A percentile compares a stretch with the other conserved stretches of the same genome.
Conservation (phyloP, 2,797 vertebrate genomes). For the Podarcis lilfordi region DNA sequence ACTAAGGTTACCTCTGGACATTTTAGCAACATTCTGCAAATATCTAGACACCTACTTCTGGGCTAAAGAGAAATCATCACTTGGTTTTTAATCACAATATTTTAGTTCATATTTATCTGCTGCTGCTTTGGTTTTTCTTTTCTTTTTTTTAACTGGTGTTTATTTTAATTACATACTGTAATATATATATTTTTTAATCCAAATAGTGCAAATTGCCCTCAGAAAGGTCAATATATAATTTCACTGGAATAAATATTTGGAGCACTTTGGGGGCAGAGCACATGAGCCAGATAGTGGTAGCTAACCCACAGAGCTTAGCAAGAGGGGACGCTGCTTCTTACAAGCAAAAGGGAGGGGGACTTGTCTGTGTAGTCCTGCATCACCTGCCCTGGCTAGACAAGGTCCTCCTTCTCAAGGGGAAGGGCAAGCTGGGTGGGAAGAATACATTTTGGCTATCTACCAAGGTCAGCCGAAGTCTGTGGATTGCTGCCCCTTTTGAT, state of each 20-base stretch:
- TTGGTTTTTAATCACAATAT: background rate
- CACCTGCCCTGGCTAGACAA: background rate
- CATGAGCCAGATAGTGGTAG: background rate
- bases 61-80: background rate
- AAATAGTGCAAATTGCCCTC: background rate
- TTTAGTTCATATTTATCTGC: background rate
- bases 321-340: background rate
- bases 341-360: too few relatives aligned
- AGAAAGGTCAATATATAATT: background rate
- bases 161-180: background rate
- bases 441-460: background rate
- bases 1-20: rapidly evolving
- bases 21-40: too few relatives aligned
- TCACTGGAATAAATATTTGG: background rate
- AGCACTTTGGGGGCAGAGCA: background rate
- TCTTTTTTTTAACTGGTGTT: background rate
- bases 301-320: background rate
- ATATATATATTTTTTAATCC: background rate
- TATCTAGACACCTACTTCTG: background rate
- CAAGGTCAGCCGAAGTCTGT: too few relatives aligned
- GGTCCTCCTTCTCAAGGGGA: too few relatives aligned
- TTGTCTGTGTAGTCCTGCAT: too few relatives aligned
- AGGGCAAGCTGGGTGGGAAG: too few relatives aligned
- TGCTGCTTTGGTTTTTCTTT: background rate
- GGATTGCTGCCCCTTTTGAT: background rate